A percentile compares a stretch with the other conserved stretches of the same genome.
phyloP scores from a whole-genome alignment of 2,113 vertebrate species.

The Sigmodon hispidus region DNA sequence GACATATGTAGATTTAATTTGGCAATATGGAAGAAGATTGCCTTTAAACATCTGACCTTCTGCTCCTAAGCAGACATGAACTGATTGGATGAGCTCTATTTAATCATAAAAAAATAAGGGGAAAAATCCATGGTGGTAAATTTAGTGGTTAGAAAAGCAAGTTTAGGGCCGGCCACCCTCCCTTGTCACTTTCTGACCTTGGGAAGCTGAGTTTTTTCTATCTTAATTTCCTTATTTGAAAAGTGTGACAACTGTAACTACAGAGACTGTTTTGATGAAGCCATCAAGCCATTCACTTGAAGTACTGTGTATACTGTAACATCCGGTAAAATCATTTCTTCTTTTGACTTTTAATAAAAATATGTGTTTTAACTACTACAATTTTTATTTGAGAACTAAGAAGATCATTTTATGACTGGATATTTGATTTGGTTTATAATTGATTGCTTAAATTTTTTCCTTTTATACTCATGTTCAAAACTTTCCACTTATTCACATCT shows the following conservation, averaged over 20 bases:
- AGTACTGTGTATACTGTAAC: neutral
- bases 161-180: neutral
- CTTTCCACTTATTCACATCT: constrained; percentile 28
- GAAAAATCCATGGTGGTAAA: neutral
- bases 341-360: constrained; percentile 38
- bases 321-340: neutral
- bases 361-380: neutral
- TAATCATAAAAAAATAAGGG: constrained; percentile 37
- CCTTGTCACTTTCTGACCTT: neutral
- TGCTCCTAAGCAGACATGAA: constrained; percentile 33
- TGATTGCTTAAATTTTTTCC: neutral
- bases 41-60: constrained; percentile 35
- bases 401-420: constrained; percentile 3
- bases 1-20: constrained; percentile 48
- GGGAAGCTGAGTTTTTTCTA: neutral
- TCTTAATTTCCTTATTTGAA: neutral
- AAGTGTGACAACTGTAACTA: neutral
- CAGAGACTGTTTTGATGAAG: neutral
- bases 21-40: constrained; percentile 46
- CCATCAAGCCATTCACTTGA: neutral
- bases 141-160: neutral
- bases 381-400: neutral
- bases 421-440: neutral
- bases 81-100: constrained; percentile 35
- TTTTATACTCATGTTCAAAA: constrained; percentile 30